These are phyloP conservation scores for Eupithecia tripunctaria DNA, from an alignment of 2,888 invertebrate species.

Conservation along the genomic window DNA sequence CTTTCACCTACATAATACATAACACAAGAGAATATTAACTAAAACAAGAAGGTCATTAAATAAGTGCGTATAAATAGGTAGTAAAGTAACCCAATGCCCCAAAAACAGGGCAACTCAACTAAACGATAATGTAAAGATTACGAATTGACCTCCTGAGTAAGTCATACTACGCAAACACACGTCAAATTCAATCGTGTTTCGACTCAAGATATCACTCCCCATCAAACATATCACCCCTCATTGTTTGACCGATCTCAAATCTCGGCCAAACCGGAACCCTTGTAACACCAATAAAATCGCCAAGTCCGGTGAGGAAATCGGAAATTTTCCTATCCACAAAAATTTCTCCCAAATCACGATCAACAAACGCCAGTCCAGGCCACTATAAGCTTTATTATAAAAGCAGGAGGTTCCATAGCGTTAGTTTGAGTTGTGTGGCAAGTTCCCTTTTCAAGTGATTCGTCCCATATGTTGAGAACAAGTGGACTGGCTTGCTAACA, in stretches of 20 bases:
- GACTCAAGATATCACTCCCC: slow-evolving; percentile 26
- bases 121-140: neutral
- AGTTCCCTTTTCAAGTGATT: slow-evolving; percentile 61
- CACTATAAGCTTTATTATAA: slow-evolving; percentile 42
- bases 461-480: slow-evolving; percentile 78
- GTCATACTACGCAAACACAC: neutral
- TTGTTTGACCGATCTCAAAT: slow-evolving; percentile 74
- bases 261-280: slow-evolving; percentile 69
- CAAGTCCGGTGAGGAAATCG: slow-evolving; percentile 79
- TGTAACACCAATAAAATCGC: slow-evolving; percentile 80
- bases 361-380: slow-evolving; percentile 19
- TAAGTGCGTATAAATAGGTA: no score
- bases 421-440: slow-evolving; percentile 37
- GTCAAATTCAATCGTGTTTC: neutral
- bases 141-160: neutral
- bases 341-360: slow-evolving; percentile 57
- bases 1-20: no score
- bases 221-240: slow-evolving; percentile 56
- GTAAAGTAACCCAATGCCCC: no score
- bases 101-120: no score
- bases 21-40: no score
- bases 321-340: slow-evolving; percentile 76
- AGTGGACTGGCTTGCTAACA: slow-evolving; percentile 77
- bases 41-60: no score
- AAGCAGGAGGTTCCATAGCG: slow-evolving; percentile 35